Evolutionary conservation across 2,797 vertebrate genomes (phyloP).

Genomic region (Notoglanidium macrostoma): DNA sequence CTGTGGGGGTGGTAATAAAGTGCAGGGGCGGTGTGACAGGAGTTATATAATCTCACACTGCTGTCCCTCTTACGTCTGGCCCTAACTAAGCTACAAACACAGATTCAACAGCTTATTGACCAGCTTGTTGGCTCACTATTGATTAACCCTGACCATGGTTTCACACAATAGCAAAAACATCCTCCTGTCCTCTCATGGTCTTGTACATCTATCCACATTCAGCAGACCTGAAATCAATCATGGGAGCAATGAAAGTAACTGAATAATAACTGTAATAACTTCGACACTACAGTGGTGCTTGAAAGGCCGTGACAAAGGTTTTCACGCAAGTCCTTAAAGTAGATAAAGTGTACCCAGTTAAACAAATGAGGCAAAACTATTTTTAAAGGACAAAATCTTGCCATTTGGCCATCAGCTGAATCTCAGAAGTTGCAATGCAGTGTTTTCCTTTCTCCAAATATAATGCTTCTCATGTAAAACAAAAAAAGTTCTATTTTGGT

Average conservation of each 20-base stretch:
- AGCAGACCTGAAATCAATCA: constrained; percentile 5
- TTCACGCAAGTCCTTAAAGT: too few relatives aligned
- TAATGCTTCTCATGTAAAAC: too few relatives aligned
- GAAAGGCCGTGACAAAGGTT: too few relatives aligned
- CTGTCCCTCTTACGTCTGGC: constrained; percentile 19
- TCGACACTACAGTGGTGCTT: background rate
- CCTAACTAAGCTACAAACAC: constrained; percentile 24
- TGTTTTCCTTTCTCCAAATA: too few relatives aligned
- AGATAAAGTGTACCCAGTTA: too few relatives aligned
- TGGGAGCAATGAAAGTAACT: background rate
- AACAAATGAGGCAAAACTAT: too few relatives aligned
- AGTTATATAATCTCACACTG: constrained; percentile 51
- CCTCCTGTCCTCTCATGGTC: constrained; percentile 37
- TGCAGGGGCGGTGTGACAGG: constrained; percentile 23
- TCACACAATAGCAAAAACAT: constrained; percentile 27
- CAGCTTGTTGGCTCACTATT: constrained; percentile 38
- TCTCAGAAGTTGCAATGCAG: too few relatives aligned
- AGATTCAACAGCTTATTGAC: constrained; percentile 43
- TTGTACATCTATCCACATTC: constrained; percentile 6
- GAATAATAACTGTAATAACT: background rate
- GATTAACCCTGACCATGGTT: constrained; percentile 49
- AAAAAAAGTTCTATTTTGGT: too few relatives aligned
- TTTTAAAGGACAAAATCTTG: too few relatives aligned
- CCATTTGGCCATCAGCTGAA: too few relatives aligned
- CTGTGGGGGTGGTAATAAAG: constrained; percentile 39